Evolutionary conservation across 2,797 vertebrate genomes (phyloP).

Genomic region (Chelon labrosus): DNA sequence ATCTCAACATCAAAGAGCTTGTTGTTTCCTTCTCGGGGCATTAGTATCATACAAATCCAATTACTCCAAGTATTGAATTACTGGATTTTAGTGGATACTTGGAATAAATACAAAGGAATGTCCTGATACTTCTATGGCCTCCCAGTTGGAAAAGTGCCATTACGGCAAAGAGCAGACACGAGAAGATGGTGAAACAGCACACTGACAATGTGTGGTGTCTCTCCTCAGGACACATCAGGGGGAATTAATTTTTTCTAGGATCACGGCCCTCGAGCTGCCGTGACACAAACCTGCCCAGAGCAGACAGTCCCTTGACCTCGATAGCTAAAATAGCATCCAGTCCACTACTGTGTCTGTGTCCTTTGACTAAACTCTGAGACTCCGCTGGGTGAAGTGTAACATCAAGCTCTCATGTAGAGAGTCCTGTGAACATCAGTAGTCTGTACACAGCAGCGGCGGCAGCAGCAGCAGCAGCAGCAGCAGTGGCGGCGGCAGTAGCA

Average conservation of each 20-base stretch:
- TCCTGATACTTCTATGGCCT: constrained; percentile 30
- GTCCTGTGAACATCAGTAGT: constrained; percentile 78
- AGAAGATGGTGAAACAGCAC: constrained; percentile 39
- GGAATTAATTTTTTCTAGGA: constrained; percentile 41
- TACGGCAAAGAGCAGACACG: constrained; percentile 30
- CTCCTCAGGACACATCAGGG: constrained; percentile 38
- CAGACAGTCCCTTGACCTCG: constrained; percentile 62
- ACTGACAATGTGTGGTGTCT: constrained; percentile 37
- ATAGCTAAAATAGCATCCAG: constrained; percentile 74
- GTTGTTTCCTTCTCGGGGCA: constrained; percentile 71
- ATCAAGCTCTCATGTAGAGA: constrained; percentile 69
- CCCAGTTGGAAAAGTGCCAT: constrained; percentile 34
- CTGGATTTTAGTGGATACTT: constrained; percentile 69
- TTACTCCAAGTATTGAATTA: constrained; percentile 78
- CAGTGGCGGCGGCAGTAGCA: constrained; percentile 39
- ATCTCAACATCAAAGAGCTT: constrained; percentile 81
- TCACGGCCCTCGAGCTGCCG: constrained; percentile 17
- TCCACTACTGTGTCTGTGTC: constrained; percentile 57
- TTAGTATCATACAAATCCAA: constrained; percentile 77
- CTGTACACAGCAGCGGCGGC: constrained; percentile 70
- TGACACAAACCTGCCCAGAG: constrained; percentile 55
- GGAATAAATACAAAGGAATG: constrained; percentile 70
- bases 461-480: constrained; percentile 35
- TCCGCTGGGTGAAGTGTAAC: constrained; percentile 67
- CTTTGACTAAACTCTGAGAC: constrained; percentile 68